phyloP scores from a whole-genome alignment of 2,888 invertebrate genomes.

The Xanthorhoe designata region DNA sequence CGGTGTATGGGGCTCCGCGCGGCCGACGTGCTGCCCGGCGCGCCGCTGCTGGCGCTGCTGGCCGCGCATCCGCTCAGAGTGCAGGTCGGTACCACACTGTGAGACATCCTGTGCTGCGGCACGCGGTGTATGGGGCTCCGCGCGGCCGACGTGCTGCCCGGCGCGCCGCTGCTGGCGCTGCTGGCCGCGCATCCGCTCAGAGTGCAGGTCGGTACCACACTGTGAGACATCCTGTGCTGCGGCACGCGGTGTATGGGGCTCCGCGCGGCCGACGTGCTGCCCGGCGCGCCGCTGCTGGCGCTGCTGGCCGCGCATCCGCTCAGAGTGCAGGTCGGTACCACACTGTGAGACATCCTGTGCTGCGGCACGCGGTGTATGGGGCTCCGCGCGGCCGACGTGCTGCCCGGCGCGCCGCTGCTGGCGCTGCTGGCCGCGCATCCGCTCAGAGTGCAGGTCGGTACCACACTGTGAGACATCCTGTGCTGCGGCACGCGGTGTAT shows the following conservation, averaged over 20 bases:
- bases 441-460: conserved; percentile 94
- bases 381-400: conserved; percentile 90
- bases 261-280: conserved; percentile 91
- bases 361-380: conserved; percentile 94
- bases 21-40: conserved; percentile 91
- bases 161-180: conserved; percentile 90
- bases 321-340: conserved; percentile 92
- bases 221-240: conserved; percentile 87
- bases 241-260: conserved; percentile 93
- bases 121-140: conserved; percentile 92
- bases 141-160: conserved; percentile 92
- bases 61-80: conserved; percentile 97
- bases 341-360: conserved; percentile 82
- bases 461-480: conserved; percentile 61
- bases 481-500: conserved; percentile 93
- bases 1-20: conserved; percentile 92
- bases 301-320: conserved; percentile 96
- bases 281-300: conserved; percentile 90
- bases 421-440: conserved; percentile 96
- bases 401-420: conserved; percentile 91
- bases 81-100: conserved; percentile 88
- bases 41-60: conserved; percentile 90
- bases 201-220: conserved; percentile 91
- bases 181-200: conserved; percentile 96
- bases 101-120: conserved; percentile 90